Percentiles rank a stretch among this genome's conserved stretches.
These are phyloP conservation scores for Sylvicola cinctus DNA, from an alignment of 2,888 invertebrate species.

Conservation along the genomic window DNA sequence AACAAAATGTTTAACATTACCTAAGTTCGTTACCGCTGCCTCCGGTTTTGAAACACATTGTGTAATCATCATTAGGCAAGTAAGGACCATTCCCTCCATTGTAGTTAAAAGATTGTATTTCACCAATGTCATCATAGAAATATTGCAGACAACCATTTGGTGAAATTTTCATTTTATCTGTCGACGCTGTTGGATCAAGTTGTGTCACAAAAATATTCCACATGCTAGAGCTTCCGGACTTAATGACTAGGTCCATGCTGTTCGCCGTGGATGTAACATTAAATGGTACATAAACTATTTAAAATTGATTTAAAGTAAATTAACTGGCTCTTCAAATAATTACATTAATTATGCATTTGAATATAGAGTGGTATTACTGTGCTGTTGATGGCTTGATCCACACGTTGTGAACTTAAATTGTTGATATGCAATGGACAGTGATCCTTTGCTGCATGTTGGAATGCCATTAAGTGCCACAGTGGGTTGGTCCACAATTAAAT, in stretches of 20 bases:
- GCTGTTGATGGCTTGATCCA: slow-evolving; percentile 40
- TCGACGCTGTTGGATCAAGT: too few relatives aligned
- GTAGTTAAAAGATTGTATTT: slow-evolving; percentile 38
- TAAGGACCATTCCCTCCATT: slow-evolving; percentile 32
- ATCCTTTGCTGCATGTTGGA: not conserved
- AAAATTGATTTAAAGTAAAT: slow-evolving; percentile 1
- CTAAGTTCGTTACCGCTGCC: not conserved
- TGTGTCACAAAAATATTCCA: too few relatives aligned
- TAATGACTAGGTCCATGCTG: too few relatives aligned
- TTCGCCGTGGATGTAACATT: slow-evolving; percentile 11
- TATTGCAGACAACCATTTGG: slow-evolving; percentile 47
- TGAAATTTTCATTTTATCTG: too few relatives aligned
- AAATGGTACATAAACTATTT: slow-evolving; percentile 17
- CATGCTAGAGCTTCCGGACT: too few relatives aligned
- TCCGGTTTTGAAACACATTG: slow-evolving; percentile 37
- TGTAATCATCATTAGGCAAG: slow-evolving; percentile 34
- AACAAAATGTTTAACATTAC: not conserved
- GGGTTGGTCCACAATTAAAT: not conserved
- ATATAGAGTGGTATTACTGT: slow-evolving; percentile 25
- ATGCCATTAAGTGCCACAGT: too few relatives aligned
- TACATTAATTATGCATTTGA: slow-evolving; percentile 11
- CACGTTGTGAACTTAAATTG: slow-evolving; percentile 29
- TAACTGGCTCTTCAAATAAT: slow-evolving; percentile 9
- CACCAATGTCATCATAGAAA: slow-evolving; percentile 33
- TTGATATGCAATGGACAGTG: not conserved